These are phyloP conservation scores for Aegypius monachus DNA, from an alignment of 2,113 vertebrate genomes.

Conservation along the genomic window DNA sequence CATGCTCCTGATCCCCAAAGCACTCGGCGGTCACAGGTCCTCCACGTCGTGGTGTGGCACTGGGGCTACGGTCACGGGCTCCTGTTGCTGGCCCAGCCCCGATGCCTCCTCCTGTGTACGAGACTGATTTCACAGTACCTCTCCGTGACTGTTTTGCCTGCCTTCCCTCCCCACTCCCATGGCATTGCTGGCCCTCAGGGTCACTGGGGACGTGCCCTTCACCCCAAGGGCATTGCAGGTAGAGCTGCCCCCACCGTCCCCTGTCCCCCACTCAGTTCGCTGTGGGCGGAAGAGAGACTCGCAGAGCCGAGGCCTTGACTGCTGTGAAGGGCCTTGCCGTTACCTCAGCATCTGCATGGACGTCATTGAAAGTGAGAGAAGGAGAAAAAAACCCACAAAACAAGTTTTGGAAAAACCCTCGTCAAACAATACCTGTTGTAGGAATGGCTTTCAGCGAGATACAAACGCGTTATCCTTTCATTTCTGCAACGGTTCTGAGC, in stretches of 20 bases:
- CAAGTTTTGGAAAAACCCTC: not conserved
- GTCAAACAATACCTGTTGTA: not conserved
- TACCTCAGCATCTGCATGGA: not conserved
- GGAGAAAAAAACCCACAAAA: not conserved
- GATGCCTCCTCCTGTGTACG: rapidly evolving
- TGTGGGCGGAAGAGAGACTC: not conserved
- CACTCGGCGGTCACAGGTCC: not conserved
- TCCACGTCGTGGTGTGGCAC: rapidly evolving
- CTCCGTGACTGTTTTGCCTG: not conserved
- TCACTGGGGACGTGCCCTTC: not conserved
- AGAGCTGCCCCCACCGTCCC: no score
- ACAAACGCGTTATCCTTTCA: not conserved
- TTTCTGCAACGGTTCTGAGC: not conserved
- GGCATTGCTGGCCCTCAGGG: rapidly evolving
- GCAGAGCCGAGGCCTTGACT: not conserved
- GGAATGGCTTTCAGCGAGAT: not conserved
- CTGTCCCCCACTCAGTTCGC: rapidly evolving
- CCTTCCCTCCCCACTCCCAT: not conserved
- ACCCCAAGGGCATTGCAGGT: rapidly evolving
- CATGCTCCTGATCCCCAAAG: not conserved
- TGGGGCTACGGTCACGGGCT: rapidly evolving
- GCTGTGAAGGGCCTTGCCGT: not conserved
- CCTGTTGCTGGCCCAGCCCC: not conserved
- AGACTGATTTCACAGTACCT: not conserved
- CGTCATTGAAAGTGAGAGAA: not conserved